A percentile compares a stretch with the other conserved stretches of the same genome.
Evolutionary conservation across 2,888 invertebrate genomes (phyloP).

Genomic region (Hybos culiciformis): DNA sequence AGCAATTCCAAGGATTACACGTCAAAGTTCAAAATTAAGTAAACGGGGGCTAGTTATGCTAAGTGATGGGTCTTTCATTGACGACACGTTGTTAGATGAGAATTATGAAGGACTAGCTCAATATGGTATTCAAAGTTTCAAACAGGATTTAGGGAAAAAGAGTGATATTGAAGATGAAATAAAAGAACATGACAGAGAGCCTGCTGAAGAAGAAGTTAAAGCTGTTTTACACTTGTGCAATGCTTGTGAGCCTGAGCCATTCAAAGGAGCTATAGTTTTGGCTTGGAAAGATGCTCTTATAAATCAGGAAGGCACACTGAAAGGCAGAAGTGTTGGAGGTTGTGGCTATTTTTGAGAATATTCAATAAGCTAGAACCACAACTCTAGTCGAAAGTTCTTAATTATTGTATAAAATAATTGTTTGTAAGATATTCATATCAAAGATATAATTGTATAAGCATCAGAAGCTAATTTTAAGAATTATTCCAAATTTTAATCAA

Average conservation of each 20-base stretch:
- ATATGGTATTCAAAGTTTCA: conserved; percentile 52
- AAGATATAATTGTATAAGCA: background rate
- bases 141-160: conserved; percentile 40
- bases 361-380: background rate
- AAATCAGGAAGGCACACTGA: conserved; percentile 27
- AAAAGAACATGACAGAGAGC: conserved; percentile 58
- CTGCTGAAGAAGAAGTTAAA: conserved; percentile 69
- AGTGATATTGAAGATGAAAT: conserved; percentile 33
- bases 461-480: background rate
- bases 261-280: conserved; percentile 62
- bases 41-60: conserved; percentile 53
- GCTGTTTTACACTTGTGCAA: conserved; percentile 67
- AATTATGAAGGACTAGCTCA: conserved; percentile 47
- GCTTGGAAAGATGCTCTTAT: conserved; percentile 51
- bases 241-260: conserved; percentile 62
- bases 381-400: background rate
- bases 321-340: conserved; percentile 31
- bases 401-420: no score
- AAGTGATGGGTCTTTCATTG: conserved; percentile 53
- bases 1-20: no score
- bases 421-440: background rate
- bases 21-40: conserved; percentile 34
- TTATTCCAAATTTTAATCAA: no score
- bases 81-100: conserved; percentile 40
- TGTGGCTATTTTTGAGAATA: conserved; percentile 30